A percentile compares a stretch with the other conserved stretches of the same genome.
phyloP scores from a whole-genome alignment of 1,140 invertebrate genomes.

The Brachionus rotundiformis region DNA sequence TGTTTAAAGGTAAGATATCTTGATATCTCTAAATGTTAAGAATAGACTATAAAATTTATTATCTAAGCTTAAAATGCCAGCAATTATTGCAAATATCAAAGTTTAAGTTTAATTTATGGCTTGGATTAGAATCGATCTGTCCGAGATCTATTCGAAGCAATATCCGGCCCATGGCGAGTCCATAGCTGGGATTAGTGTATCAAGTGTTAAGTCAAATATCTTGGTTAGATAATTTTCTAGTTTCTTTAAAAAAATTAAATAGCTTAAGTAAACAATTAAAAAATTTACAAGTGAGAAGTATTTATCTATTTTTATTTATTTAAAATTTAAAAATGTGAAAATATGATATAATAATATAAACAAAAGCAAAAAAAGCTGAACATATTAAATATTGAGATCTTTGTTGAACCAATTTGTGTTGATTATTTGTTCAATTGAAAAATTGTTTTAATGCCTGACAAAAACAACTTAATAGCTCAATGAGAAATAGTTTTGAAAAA shows the following conservation, averaged over 20 bases:
- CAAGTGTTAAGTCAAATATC: slow-evolving; percentile 20
- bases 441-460: background rate
- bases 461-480: slow-evolving; percentile 31
- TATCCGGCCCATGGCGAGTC: background rate
- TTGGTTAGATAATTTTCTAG: slow-evolving; percentile 30
- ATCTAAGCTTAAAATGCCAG: background rate
- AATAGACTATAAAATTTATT: slow-evolving; percentile 13
- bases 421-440: slow-evolving; percentile 4
- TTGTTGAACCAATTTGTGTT: background rate
- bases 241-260: slow-evolving; percentile 4
- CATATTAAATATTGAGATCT: background rate
- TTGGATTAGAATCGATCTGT: slow-evolving; percentile 29
- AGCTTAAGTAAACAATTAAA: slow-evolving; percentile 23
- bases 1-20: slow-evolving; percentile 44
- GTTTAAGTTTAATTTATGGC: slow-evolving; percentile 10
- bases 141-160: slow-evolving; percentile 27
- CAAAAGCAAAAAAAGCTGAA: background rate
- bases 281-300: slow-evolving; percentile 34
- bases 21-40: slow-evolving; percentile 29
- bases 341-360: slow-evolving; percentile 44
- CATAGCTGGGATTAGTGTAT: slow-evolving; percentile 2
- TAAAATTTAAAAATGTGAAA: slow-evolving; percentile 15
- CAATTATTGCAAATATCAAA: slow-evolving; percentile 20
- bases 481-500: slow-evolving; percentile 28
- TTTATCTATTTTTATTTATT: slow-evolving; percentile 15